Evolutionary conservation across 2,888 invertebrate species (phyloP), one percentile per base, ranked within the genome.

Genomic region (Caenorhabditis doughertyi): DNA sequence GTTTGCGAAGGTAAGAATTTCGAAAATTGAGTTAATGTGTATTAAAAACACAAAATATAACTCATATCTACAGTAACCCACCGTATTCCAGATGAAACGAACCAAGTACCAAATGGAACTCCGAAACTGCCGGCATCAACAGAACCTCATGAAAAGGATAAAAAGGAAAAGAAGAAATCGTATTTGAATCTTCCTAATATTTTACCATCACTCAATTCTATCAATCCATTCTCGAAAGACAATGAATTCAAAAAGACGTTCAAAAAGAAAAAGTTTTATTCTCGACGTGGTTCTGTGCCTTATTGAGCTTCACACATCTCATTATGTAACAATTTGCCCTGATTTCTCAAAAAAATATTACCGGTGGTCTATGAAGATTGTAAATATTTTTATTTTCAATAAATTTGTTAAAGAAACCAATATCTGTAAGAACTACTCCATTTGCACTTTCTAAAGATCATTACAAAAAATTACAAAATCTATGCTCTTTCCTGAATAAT

Each of bases 171-270:
- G 62, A 58, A 56, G 47, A 82, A 79, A 51, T 79, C 82, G 11
- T 82, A 82, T 68, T 42, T 82, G 64, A 82, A 77, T 23, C 39
- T 81, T 53, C 76, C 81, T 3, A 76, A 72, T 18, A 35, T 74
- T 13, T 56, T 79, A 1, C 74, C 79, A 2, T 56, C 70, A 1
- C 53, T 79, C 3, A 83, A 74, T 53, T 67, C 79, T 1, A 79
- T 79, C 18, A 83, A 79, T 44, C 79, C 74, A 27, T 83, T 83
- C n/a, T 73, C 72, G 0, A 83, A 83, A 35, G 83, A 83, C 11
- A 79, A 79, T 47, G 79, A 83, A 23, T 79, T 83, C 71, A 79
- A 83, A 23, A 82, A 82, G 51, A 83, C 83, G 29, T 65, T 83
- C 64, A 83, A 83, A 51, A 70, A 60, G 39, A 64, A 55, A 44